Conservation (phyloP, 2,113 vertebrate species). For the Oryzias javanicus region DNA sequence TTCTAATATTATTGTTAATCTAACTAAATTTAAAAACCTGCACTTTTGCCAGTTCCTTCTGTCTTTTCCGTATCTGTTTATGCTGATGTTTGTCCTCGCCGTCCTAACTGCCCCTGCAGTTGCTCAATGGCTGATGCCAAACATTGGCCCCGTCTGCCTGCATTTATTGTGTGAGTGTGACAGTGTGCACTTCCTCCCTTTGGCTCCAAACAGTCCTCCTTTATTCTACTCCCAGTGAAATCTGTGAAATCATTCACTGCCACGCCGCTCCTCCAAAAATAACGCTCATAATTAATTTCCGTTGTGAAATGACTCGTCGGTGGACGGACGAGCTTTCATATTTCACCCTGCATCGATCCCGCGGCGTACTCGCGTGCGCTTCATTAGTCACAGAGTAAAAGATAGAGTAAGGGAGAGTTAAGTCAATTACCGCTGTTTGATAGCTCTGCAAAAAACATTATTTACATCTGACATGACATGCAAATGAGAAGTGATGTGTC, state of each 20-base stretch:
- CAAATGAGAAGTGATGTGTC: conserved; percentile 57
- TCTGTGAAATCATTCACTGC: conserved; percentile 65
- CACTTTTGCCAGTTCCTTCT: too few species aligned
- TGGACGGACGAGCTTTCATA: conserved; percentile 65
- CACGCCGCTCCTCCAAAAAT: conserved; percentile 70
- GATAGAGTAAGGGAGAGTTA: conserved; percentile 33
- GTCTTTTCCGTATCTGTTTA: too few species aligned
- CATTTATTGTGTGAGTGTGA: too few species aligned
- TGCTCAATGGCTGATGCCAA: too few species aligned
- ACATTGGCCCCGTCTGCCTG: too few species aligned
- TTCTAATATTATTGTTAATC: too few species aligned
- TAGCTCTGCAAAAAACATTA: conserved; percentile 57
- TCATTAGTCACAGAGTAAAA: conserved; percentile 62
- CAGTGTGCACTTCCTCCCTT: too few species aligned
- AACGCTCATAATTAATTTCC: conserved; percentile 78
- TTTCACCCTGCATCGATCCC: conserved; percentile 71
- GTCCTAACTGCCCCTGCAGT: too few species aligned
- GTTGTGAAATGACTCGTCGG: conserved; percentile 70
- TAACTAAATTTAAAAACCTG: too few species aligned
- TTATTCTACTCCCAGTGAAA: conserved; percentile 25
- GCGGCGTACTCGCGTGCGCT: conserved; percentile 47
- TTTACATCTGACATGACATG: conserved; percentile 53
- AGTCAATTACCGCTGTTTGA: conserved; percentile 66
- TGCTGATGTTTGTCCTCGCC: too few species aligned
- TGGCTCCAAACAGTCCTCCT: not conserved